Conservation (phyloP, 1,140 invertebrate species). For the Neodiprion pinetum region DNA sequence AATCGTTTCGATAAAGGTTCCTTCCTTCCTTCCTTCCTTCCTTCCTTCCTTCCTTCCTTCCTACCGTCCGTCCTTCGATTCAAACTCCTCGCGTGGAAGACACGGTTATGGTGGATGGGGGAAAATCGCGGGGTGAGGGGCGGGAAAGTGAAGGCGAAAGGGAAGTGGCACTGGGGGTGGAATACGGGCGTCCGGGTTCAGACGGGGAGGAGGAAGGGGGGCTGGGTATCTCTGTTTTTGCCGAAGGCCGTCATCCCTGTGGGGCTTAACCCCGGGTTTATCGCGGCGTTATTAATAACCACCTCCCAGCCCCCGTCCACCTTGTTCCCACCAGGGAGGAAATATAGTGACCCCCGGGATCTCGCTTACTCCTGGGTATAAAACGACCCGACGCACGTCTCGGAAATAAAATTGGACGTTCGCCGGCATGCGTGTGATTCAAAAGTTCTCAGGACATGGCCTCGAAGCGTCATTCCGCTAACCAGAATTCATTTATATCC, state of each 20-base stretch:
- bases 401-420: no score
- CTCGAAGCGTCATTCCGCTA: no score
- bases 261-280: constrained; percentile 47
- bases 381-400: no score
- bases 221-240: constrained; percentile 34
- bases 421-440: no score
- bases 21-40: constrained; percentile 22
- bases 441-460: no score
- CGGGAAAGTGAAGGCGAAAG: constrained; percentile 15
- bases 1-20: background rate
- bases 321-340: constrained; percentile 30
- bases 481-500: no score
- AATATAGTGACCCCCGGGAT: background rate
- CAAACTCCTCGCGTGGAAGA: background rate
- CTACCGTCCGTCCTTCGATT: background rate
- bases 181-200: constrained; percentile 4
- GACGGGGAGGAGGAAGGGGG: constrained; percentile 28
- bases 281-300: constrained; percentile 54
- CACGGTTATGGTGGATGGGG: background rate
- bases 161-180: constrained; percentile 20
- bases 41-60: constrained; percentile 20
- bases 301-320: constrained; percentile 23
- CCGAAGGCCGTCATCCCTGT: constrained; percentile 39
- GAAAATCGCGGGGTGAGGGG: constrained; percentile 14
- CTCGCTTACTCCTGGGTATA: no score